Evolutionary conservation across 2,888 invertebrate species (phyloP).

Genomic region (Mythimna albipuncta): DNA sequence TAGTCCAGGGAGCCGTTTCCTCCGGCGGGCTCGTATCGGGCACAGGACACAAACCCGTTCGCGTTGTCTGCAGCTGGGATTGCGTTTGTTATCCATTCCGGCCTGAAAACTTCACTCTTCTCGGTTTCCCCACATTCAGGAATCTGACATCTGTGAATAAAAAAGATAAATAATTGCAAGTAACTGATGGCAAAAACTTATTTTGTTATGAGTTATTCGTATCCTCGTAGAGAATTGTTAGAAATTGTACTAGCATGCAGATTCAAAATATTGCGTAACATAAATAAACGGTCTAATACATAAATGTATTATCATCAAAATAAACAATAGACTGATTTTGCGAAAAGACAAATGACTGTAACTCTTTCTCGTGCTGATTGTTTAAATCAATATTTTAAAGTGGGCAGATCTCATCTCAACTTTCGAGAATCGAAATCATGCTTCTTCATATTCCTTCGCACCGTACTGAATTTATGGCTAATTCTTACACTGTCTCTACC

Average conservation of each 20-base stretch:
- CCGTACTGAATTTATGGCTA: too few relatives aligned
- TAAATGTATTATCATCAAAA: neutral
- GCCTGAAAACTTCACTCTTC: slow-evolving; percentile 74
- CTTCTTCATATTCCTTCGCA: too few relatives aligned
- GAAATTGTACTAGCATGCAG: neutral
- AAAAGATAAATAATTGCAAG: neutral
- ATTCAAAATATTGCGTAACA: neutral
- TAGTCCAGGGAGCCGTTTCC: slow-evolving; percentile 71
- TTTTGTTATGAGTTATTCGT: neutral
- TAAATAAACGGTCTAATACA: neutral
- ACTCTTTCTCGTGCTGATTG: neutral
- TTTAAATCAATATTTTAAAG: too few relatives aligned
- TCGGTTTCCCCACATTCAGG: slow-evolving; percentile 87
- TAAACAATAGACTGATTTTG: neutral
- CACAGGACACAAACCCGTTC: slow-evolving; percentile 82
- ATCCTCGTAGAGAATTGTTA: too few relatives aligned
- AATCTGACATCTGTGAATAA: slow-evolving; percentile 83
- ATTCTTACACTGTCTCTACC: too few relatives aligned
- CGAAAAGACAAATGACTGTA: neutral
- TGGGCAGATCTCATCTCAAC: too few relatives aligned
- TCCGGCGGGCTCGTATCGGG: slow-evolving; percentile 75
- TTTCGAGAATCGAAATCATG: too few relatives aligned
- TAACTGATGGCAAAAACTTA: neutral
- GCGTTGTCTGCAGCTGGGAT: slow-evolving; percentile 76
- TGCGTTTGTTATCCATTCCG: slow-evolving; percentile 85